Base-by-base conservation (phyloP, 2,113 vertebrate species). In the Alosa alosa region DNA sequence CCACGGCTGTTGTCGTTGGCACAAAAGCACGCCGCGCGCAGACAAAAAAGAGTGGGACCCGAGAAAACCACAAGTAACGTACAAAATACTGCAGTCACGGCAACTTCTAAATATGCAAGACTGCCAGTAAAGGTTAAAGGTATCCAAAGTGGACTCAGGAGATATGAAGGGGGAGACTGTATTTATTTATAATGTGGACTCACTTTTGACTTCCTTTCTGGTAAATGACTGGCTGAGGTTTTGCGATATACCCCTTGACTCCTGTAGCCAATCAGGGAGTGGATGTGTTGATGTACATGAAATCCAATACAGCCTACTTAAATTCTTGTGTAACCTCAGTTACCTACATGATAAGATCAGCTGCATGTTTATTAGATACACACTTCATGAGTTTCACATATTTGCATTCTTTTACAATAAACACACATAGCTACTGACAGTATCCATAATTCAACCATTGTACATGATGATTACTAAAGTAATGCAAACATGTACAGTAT, bases 1-100 rank as follows among this genome's bases (percentile, higher is more conserved):
- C 44, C 55, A 46, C n/a, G 60, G 47, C 86, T 89, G 88, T 84
- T 86, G 86, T 89, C 89, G 86, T 87, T 90, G 90, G 90, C 88
- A 82, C 47, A 47, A 72, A 78, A 82, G 55, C 11, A 22, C 18
- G 46, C n/a, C 6, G 87, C 20, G 20, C 60, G 22, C 20, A 72
- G 9, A 72, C 64, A 72, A 31, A 72, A 31, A 72, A 86, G 68
- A 88, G 82, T 45, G 47, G 88, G 83, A 85, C 64, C 6, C 1
- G 4, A 46, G 84, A 39, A 87, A 72, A 89, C 86, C 84, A 82
- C 85, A 90, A 87, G 83, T 78, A 86, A 87, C 47, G 84, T 88
- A 85, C 83, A 86, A 88, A 86, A 88, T 86, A 82, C 84, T 86
- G 88, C 88, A 85, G 75, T 86, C 83, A 83, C 78, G 78, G 85